A percentile compares a stretch with the other conserved stretches of the same genome.
Evolutionary conservation across 1,140 invertebrate species (phyloP).

Genomic region (Drosophila prosaltans): DNA sequence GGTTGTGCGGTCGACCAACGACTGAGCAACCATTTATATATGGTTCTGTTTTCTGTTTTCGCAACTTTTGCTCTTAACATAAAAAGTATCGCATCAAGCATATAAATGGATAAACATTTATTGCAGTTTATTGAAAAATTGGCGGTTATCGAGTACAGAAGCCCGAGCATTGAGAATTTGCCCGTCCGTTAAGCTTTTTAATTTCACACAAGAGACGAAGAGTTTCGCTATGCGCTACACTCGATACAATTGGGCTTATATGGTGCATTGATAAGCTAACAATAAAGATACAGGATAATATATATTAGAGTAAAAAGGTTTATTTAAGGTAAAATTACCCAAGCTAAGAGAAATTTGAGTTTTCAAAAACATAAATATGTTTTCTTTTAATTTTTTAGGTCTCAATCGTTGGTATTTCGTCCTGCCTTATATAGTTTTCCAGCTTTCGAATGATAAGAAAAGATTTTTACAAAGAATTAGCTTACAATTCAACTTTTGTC

Average conservation of each 20-base stretch:
- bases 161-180: constrained; percentile 32
- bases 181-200: constrained; percentile 61
- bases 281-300: background rate
- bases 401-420: no score
- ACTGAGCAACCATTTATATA: constrained; percentile 48
- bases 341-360: no score
- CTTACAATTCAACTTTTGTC: no score
- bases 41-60: constrained; percentile 19
- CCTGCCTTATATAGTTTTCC: no score
- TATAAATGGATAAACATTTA: constrained; percentile 80
- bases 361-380: no score
- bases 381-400: no score
- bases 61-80: constrained; percentile 50
- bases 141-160: constrained; percentile 60
- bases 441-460: no score
- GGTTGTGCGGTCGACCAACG: constrained; percentile 34
- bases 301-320: no score
- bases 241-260: constrained; percentile 3
- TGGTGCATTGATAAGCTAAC: background rate
- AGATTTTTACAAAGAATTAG: no score
- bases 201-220: constrained; percentile 69
- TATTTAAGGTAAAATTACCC: no score
- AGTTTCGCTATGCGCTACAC: constrained; percentile 50
- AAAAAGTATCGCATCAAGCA: constrained; percentile 60
- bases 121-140: constrained; percentile 81